Percentiles rank a stretch among this genome's conserved stretches.
Conservation (phyloP, 2,113 vertebrate genomes). For the Garra rufa region DNA sequence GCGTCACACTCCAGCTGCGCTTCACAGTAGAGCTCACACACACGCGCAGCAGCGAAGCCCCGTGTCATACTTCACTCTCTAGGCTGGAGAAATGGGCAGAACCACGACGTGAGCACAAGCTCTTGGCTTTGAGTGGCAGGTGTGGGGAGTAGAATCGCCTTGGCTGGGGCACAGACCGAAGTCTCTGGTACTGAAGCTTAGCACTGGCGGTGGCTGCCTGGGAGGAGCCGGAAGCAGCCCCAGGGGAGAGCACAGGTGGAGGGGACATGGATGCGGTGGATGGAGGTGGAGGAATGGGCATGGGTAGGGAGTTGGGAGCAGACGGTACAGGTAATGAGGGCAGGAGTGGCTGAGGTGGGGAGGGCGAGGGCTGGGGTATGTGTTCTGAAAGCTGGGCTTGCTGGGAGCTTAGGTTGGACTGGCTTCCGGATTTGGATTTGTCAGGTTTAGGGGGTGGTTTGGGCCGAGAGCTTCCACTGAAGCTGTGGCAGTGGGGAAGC, state of each 20-base stretch:
- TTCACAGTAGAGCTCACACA: conserved; percentile 76
- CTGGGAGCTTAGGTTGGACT: conserved; percentile 88
- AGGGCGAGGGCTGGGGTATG: conserved; percentile 72
- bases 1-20: conserved; percentile 77
- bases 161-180: conserved; percentile 81
- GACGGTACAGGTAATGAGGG: conserved; percentile 62
- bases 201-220: conserved; percentile 74
- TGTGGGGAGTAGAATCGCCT: conserved; percentile 82
- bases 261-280: conserved; percentile 75
- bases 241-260: conserved; percentile 62
- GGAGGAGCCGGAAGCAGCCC: conserved; percentile 58
- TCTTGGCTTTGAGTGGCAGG: conserved; percentile 84
- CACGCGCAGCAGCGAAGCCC: conserved; percentile 76
- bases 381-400: conserved; percentile 75
- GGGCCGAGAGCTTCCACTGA: conserved; percentile 74
- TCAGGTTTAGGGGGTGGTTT: conserved; percentile 77
- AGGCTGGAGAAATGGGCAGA: conserved; percentile 94
- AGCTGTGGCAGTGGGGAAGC: conserved; percentile 83
- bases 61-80: conserved; percentile 93
- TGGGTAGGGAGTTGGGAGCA: conserved; percentile 75
- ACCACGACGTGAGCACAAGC: conserved; percentile 87
- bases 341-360: conserved; percentile 70
- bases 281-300: conserved; percentile 75
- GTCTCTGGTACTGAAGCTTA: conserved; percentile 84
- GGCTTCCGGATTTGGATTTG: conserved; percentile 85